Conservation (phyloP, 2,888 invertebrate species). For the Malthinus flaveolus region DNA sequence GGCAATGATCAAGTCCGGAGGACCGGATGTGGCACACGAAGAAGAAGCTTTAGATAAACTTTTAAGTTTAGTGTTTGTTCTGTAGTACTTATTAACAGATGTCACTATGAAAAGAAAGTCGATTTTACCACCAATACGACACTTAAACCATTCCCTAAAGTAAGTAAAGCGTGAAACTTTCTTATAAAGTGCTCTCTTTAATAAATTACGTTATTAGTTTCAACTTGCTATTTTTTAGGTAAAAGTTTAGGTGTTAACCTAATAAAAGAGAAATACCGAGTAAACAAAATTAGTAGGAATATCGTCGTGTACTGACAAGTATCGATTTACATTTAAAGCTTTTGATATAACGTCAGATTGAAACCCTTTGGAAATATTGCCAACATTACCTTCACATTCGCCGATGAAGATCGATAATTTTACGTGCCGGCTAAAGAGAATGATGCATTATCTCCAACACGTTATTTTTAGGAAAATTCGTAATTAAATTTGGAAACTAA, state of each 20-base stretch:
- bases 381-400: not conserved
- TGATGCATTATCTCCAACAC: not conserved
- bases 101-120: too few relatives aligned
- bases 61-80: too few relatives aligned
- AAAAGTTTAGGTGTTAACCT: not conserved
- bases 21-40: too few relatives aligned
- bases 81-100: too few relatives aligned
- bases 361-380: not conserved
- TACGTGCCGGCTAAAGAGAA: not conserved
- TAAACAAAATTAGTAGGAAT: conserved; percentile 16
- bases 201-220: too few relatives aligned
- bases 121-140: too few relatives aligned
- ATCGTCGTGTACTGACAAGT: conserved; percentile 6
- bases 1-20: too few relatives aligned
- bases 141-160: too few relatives aligned
- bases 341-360: conserved; percentile 2
- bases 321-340: conserved; percentile 18
- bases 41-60: too few relatives aligned
- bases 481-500: too few relatives aligned
- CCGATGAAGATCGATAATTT: not conserved
- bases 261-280: conserved; percentile 12
- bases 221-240: not conserved
- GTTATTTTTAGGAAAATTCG: not conserved
- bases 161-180: too few relatives aligned
- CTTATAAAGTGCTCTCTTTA: too few relatives aligned